Percentiles rank a stretch among this genome's conserved stretches.
Evolutionary conservation across 2,888 invertebrate species (phyloP).

Genomic region (Drosophila siamana): DNA sequence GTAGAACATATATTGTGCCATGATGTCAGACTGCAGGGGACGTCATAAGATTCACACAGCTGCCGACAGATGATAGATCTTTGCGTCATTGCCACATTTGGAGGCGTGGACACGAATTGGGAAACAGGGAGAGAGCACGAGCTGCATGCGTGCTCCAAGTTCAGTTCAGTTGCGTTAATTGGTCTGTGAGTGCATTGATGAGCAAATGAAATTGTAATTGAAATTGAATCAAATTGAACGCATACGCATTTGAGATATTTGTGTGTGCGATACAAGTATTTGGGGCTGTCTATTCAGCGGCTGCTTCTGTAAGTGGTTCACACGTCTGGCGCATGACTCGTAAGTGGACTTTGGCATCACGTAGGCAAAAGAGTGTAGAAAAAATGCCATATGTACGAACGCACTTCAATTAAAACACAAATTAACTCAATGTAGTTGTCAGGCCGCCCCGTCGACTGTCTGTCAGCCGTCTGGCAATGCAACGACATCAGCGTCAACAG

Average conservation of each 20-base stretch:
- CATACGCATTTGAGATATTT: constrained; percentile 42
- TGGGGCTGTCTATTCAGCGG: constrained; percentile 23
- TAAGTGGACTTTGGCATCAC: constrained; percentile 69
- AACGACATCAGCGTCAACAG: constrained; percentile 13
- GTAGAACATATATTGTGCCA: not conserved
- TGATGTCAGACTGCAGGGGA: constrained; percentile 1
- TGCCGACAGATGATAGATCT: not conserved
- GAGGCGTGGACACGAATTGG: constrained; percentile 2
- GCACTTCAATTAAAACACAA: constrained; percentile 17
- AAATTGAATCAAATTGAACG: constrained; percentile 51
- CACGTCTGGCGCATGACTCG: constrained; percentile 76
- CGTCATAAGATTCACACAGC: constrained; percentile 3
- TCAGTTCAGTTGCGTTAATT: constrained; percentile 40
- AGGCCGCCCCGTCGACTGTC: constrained; percentile 23
- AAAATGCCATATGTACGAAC: constrained; percentile 5
- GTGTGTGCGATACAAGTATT: constrained; percentile 16
- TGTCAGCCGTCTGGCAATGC: constrained; percentile 26
- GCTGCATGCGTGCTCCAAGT: constrained; percentile 58
- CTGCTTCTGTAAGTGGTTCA: constrained; percentile 39
- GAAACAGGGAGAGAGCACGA: constrained; percentile 42
- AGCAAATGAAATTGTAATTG: constrained; percentile 37
- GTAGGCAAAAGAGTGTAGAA: no score
- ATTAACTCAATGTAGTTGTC: constrained; percentile 38
- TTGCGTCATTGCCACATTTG: constrained; percentile 17
- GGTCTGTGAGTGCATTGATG: constrained; percentile 53